phyloP scores from a whole-genome alignment of 2,113 vertebrate genomes.

The Nothobranchius furzeri region DNA sequence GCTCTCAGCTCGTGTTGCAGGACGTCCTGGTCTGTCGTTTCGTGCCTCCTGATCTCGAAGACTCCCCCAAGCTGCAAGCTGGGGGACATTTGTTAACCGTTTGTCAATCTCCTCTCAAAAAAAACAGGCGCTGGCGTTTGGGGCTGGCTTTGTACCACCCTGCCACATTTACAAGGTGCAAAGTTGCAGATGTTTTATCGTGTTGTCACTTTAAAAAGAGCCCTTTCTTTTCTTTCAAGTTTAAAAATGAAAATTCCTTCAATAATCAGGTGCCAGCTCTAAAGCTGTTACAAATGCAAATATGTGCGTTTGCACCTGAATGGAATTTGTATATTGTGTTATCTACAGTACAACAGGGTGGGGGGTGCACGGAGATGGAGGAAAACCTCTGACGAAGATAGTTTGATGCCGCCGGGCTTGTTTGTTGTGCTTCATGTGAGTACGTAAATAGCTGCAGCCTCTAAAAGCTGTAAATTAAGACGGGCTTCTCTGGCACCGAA shows the following conservation, averaged over 20 bases:
- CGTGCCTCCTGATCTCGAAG: slow-evolving; percentile 52
- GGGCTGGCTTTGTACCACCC: slow-evolving; percentile 40
- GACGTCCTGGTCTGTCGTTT: slow-evolving; percentile 55
- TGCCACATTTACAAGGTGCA: slow-evolving; percentile 45
- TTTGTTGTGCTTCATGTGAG: slow-evolving; percentile 49
- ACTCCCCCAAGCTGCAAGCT: slow-evolving; percentile 21
- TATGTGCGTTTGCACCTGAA: slow-evolving; percentile 51
- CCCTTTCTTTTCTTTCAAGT: slow-evolving; percentile 42
- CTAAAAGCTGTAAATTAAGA: slow-evolving; percentile 30
- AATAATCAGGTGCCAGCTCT: slow-evolving; percentile 43
- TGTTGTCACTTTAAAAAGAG: slow-evolving; percentile 53
- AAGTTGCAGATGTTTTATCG: slow-evolving; percentile 48
- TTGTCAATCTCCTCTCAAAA: slow-evolving; percentile 44
- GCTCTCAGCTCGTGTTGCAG: slow-evolving; percentile 38
- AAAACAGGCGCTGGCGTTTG: slow-evolving; percentile 35
- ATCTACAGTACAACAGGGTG: slow-evolving; percentile 35
- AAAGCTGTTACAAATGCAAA: slow-evolving; percentile 61
- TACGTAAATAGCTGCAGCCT: slow-evolving; percentile 40
- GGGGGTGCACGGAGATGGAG: slow-evolving; percentile 26
- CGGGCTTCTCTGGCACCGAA: slow-evolving; percentile 21
- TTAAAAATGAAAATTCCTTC: slow-evolving; percentile 46
- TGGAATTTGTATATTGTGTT: slow-evolving; percentile 57
- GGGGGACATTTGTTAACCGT: slow-evolving; percentile 35
- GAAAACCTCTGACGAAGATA: slow-evolving; percentile 36
- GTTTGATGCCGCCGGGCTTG: slow-evolving; percentile 41